Evolutionary conservation across 2,888 invertebrate genomes (phyloP).

Genomic region (Brachycybe producta): DNA sequence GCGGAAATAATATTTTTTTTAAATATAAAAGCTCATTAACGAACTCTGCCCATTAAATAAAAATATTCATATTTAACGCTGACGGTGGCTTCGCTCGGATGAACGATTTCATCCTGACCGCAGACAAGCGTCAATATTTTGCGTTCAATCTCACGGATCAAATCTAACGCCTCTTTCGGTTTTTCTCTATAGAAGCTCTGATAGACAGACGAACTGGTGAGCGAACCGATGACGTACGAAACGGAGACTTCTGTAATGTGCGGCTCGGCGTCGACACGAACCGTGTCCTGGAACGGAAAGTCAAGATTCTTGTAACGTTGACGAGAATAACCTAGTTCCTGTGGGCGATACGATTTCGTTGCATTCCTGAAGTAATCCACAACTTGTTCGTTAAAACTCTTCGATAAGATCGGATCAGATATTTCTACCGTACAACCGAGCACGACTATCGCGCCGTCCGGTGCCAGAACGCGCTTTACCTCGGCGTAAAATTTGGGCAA

Average conservation of each 20-base stretch:
- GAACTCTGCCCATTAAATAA: no score
- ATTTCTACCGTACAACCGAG: neutral
- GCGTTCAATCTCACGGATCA: no score
- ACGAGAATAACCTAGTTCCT: neutral
- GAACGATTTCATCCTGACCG: no score
- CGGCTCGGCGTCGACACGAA: neutral
- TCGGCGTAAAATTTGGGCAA: slow-evolving; percentile 35
- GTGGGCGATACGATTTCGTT: no score
- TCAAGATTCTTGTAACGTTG: neutral
- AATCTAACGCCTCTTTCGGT: slow-evolving; percentile 1
- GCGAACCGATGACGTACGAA: neutral
- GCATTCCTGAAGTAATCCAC: no score
- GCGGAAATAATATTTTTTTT: no score
- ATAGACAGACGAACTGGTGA: neutral
- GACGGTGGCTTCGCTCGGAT: no score
- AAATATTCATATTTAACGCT: no score
- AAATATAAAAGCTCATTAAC: no score
- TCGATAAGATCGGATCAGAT: no score
- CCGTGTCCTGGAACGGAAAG: neutral
- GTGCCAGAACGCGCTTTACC: slow-evolving; percentile 33
- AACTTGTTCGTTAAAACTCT: no score
- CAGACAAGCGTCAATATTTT: no score
- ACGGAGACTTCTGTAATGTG: neutral
- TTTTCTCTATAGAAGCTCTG: neutral
- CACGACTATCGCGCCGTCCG: slow-evolving; percentile 33